Evolutionary conservation across 2,113 vertebrate genomes (phyloP).

Genomic region (Burhinus oedicnemus): DNA sequence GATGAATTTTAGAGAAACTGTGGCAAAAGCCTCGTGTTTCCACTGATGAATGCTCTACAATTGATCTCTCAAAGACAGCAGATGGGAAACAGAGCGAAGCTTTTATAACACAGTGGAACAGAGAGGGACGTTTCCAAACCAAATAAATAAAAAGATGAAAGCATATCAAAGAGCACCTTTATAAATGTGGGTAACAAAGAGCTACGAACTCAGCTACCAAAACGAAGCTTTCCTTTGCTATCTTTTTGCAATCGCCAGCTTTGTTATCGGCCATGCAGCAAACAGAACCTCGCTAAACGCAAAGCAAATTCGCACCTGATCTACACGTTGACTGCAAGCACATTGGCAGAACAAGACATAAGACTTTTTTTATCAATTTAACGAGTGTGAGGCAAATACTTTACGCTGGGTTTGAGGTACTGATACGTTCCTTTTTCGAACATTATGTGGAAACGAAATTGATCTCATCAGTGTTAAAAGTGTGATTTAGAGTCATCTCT

Average conservation of each 20-base stretch:
- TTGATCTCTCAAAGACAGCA: conserved; percentile 43
- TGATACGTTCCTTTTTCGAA: neutral
- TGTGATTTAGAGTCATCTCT: neutral
- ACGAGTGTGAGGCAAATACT: neutral
- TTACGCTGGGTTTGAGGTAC: neutral
- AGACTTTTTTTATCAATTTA: neutral
- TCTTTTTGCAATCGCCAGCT: neutral
- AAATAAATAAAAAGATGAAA: conserved; percentile 4
- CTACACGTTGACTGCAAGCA: neutral
- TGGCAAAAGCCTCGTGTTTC: neutral
- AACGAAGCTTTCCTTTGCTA: neutral
- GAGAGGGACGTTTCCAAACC: conserved; percentile 23
- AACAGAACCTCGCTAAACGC: neutral
- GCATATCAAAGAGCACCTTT: neutral
- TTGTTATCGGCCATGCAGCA: neutral
- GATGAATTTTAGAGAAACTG: conserved; percentile 23
- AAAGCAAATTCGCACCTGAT: neutral
- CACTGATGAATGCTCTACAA: conserved; percentile 14
- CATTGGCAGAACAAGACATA: neutral
- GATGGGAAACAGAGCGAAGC: conserved; percentile 39
- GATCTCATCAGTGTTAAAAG: neutral
- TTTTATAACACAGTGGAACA: neutral
- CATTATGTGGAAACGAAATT: neutral
- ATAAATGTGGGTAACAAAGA: conserved; percentile 43
- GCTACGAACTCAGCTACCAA: neutral